Percentiles rank a stretch among this genome's conserved stretches.
Evolutionary conservation across 2,888 invertebrate species (phyloP).

Genomic region (Pharmacophagus antenor): DNA sequence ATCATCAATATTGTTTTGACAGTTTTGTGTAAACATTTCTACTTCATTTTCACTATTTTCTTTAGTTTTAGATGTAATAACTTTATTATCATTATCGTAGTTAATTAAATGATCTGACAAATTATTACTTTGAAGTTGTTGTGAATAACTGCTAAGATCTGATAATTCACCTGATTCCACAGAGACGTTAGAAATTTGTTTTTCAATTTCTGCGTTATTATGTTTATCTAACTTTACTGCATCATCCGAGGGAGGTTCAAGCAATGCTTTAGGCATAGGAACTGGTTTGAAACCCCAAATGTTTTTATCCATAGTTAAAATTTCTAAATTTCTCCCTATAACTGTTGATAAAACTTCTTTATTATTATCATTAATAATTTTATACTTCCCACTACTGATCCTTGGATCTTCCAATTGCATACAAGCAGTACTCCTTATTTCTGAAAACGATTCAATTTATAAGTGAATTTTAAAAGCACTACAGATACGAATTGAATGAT

Average conservation of each 20-base stretch:
- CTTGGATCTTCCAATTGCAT: constrained; percentile 60
- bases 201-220: constrained; percentile 47
- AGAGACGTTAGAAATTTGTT: constrained; percentile 42
- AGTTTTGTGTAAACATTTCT: background rate
- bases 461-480: background rate
- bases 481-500: background rate
- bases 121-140: constrained; percentile 12
- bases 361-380: constrained; percentile 44
- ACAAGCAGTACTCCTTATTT: constrained; percentile 53
- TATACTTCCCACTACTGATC: constrained; percentile 53
- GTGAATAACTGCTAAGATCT: constrained; percentile 26
- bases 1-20: background rate
- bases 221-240: constrained; percentile 33
- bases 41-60: background rate
- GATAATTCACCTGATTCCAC: constrained; percentile 50
- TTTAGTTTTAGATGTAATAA: background rate
- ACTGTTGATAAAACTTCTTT: constrained; percentile 44
- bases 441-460: constrained; percentile 45
- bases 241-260: constrained; percentile 33
- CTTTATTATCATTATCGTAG: constrained; percentile 8
- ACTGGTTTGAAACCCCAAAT: constrained; percentile 46
- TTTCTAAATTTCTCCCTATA: constrained; percentile 46
- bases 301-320: constrained; percentile 47
- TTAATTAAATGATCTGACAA: constrained; percentile 10
- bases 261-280: constrained; percentile 49